phyloP scores from a whole-genome alignment of 1,140 invertebrate genomes.

The Drosophila miranda region DNA sequence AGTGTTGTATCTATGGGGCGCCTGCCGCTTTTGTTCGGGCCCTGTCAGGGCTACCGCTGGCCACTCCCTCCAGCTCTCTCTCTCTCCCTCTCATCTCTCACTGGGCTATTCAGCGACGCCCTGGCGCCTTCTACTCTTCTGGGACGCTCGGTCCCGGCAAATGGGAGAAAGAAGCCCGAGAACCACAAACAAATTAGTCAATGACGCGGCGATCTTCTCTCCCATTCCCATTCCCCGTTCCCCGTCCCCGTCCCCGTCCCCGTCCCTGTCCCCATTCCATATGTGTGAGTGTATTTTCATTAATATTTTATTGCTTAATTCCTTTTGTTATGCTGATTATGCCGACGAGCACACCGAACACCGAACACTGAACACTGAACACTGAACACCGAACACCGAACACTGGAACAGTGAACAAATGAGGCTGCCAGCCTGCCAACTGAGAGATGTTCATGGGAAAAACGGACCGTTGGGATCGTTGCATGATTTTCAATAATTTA shows the following conservation, averaged over 20 bases:
- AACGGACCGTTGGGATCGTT: slow-evolving; percentile 48
- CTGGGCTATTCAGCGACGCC: slow-evolving; percentile 22
- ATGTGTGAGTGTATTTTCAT: slow-evolving; percentile 67
- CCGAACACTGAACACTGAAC: not conserved
- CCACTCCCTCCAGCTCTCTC: slow-evolving; percentile 32
- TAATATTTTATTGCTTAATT: slow-evolving; percentile 82
- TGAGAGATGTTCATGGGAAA: slow-evolving; percentile 68
- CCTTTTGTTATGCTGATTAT: slow-evolving; percentile 82
- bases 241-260: not conserved
- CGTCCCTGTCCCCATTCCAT: not conserved
- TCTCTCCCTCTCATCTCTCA: no score
- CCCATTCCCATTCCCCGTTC: slow-evolving; percentile 9
- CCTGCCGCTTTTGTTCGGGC: no score
- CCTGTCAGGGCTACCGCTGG: slow-evolving; percentile 67
- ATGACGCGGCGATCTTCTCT: slow-evolving; percentile 74
- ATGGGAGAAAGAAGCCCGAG: slow-evolving; percentile 26
- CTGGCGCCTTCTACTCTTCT: slow-evolving; percentile 53
- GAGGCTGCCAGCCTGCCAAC: slow-evolving; percentile 39
- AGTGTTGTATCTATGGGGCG: slow-evolving; percentile 36
- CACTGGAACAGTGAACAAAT: slow-evolving; percentile 40
- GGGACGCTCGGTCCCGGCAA: not conserved
- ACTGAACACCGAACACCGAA: slow-evolving; percentile 3
- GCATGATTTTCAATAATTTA: slow-evolving; percentile 80
- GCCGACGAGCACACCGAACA: slow-evolving; percentile 53
- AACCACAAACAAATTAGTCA: slow-evolving; percentile 81